phyloP scores from a whole-genome alignment of 2,888 invertebrate species.

The Rhogogaster chlorosoma region DNA sequence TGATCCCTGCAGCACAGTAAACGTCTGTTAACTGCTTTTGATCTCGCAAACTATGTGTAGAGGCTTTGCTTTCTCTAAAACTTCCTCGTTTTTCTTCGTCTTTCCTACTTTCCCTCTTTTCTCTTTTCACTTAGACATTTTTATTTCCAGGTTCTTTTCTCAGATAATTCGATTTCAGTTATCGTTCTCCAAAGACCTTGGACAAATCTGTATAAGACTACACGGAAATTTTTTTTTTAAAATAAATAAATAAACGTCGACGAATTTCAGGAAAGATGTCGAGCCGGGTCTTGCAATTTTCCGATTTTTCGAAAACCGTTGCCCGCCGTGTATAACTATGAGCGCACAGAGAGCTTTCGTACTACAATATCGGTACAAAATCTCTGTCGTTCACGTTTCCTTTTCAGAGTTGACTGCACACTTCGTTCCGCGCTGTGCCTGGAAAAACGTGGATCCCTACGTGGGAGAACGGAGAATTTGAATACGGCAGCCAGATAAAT shows the following conservation, averaged over 20 bases:
- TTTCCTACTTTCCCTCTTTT: not conserved
- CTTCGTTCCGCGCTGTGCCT: conserved; percentile 4
- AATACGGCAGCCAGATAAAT: conserved; percentile 8
- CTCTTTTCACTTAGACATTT: not conserved
- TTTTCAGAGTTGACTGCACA: conserved; percentile 20
- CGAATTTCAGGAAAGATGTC: too few relatives aligned
- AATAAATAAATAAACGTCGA: too few relatives aligned
- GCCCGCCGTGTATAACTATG: not conserved
- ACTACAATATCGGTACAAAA: not conserved
- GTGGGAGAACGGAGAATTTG: conserved; percentile 6
- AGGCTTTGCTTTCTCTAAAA: not conserved
- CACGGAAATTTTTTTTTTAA: too few relatives aligned
- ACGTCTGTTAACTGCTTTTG: conserved; percentile 40
- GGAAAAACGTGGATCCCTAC: not conserved
- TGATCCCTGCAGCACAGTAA: conserved; percentile 32
- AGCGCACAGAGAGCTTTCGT: not conserved
- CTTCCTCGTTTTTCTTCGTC: not conserved
- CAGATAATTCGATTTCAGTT: too few relatives aligned
- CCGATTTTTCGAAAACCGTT: too few relatives aligned
- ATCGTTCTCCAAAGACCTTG: too few relatives aligned
- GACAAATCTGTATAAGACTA: too few relatives aligned
- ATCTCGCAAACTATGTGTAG: conserved; percentile 10
- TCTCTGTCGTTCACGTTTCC: conserved; percentile 11
- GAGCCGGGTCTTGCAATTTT: too few relatives aligned
- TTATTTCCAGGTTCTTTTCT: not conserved